phyloP scores from a whole-genome alignment of 2,888 invertebrate genomes.

The Ophion ellenae region DNA sequence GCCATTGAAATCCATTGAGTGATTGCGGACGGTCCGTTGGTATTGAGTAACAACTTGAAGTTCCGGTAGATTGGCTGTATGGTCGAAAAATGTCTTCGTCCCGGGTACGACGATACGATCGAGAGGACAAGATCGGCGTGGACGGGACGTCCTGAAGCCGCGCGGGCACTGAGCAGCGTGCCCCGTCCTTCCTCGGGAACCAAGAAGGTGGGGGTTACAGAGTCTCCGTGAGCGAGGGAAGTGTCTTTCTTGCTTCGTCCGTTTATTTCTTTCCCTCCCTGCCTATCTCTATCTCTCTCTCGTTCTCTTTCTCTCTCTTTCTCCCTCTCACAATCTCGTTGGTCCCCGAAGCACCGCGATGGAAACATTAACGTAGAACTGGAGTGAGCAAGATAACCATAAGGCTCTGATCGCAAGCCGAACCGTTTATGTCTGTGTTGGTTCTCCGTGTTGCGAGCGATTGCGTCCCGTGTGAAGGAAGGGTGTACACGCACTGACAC shows the following conservation, averaged over 20 bases:
- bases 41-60: constrained; percentile 1
- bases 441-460: constrained; percentile 34
- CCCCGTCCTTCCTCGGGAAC: constrained; percentile 69
- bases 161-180: constrained; percentile 77
- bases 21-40: neutral
- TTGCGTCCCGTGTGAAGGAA: constrained; percentile 47
- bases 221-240: constrained; percentile 65
- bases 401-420: constrained; percentile 37
- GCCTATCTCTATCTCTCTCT: constrained; percentile 37
- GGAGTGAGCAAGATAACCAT: constrained; percentile 62
- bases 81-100: constrained; percentile 27
- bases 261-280: constrained; percentile 50
- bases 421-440: constrained; percentile 49
- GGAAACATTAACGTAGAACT: constrained; percentile 49
- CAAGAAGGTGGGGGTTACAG: constrained; percentile 63
- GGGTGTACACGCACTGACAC: constrained; percentile 63
- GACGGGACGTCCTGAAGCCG: constrained; percentile 76
- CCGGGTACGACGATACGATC: constrained; percentile 31
- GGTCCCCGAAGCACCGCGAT: constrained; percentile 39
- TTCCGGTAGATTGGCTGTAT: neutral
- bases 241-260: constrained; percentile 60
- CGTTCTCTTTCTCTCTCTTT: constrained; percentile 29
- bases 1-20: neutral
- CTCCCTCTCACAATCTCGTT: constrained; percentile 33
- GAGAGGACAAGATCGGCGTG: constrained; percentile 58